Percentiles rank a stretch among this genome's conserved stretches.
Evolutionary conservation across 2,888 invertebrate species (phyloP).

Genomic region (Epinotia bilunana): DNA sequence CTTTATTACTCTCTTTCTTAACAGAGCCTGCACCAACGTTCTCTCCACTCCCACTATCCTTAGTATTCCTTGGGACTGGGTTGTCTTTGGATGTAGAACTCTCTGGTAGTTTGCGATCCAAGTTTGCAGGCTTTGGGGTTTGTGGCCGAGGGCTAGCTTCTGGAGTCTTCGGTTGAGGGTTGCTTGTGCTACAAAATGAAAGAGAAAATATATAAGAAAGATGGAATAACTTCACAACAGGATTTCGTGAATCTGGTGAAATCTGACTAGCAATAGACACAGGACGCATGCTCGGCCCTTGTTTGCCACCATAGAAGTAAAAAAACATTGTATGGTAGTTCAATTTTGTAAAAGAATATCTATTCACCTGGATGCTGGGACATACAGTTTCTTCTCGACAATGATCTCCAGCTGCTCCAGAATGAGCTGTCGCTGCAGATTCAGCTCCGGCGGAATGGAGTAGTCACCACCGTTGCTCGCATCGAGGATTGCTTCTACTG

Average conservation of each 20-base stretch:
- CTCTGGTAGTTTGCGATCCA: neutral
- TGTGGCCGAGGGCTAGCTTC: neutral
- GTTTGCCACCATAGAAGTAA: too few species aligned
- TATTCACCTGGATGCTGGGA: conserved; percentile 47
- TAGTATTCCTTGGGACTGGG: neutral
- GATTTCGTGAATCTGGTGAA: too few species aligned
- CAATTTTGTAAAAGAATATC: too few species aligned
- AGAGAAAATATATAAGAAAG: too few species aligned
- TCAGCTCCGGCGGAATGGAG: conserved; percentile 82
- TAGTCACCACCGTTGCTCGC: conserved; percentile 76
- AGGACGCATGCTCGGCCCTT: too few species aligned
- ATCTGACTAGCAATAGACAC: too few species aligned
- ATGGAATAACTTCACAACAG: too few species aligned
- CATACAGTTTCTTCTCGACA: conserved; percentile 69
- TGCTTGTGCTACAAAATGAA: neutral
- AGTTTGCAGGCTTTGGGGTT: neutral
- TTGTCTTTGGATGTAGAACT: conserved; percentile 4
- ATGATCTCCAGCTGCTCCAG: conserved; percentile 85
- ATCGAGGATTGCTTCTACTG: conserved; percentile 87
- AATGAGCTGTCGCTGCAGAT: conserved; percentile 81
- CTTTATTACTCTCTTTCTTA: neutral
- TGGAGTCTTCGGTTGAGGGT: neutral
- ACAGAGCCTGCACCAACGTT: neutral
- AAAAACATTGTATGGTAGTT: too few species aligned
- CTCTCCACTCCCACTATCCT: neutral